A percentile compares a stretch with the other conserved stretches of the same genome.
These are phyloP conservation scores for Paracanthobrama guichenoti DNA, from an alignment of 2,113 vertebrate genomes.

Conservation along the genomic window DNA sequence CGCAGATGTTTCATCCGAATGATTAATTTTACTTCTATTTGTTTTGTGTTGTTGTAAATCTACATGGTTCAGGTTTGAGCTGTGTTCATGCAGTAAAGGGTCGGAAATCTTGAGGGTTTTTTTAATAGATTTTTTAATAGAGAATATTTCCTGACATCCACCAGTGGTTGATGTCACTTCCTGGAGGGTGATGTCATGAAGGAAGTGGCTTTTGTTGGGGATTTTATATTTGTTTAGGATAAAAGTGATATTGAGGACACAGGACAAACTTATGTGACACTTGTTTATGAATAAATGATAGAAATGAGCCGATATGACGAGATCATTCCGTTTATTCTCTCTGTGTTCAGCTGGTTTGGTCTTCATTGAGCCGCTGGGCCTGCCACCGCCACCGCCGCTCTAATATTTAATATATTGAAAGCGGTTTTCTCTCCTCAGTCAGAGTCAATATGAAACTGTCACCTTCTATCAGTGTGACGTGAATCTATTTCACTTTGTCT, in stretches of 20 bases:
- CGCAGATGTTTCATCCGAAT: conserved; percentile 31
- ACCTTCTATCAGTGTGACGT: conserved; percentile 71
- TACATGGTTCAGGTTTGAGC: neutral
- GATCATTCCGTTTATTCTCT: neutral
- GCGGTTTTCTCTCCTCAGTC: conserved; percentile 36
- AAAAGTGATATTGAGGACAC: neutral
- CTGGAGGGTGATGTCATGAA: neutral
- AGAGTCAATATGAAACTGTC: conserved; percentile 69
- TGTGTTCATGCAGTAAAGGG: neutral
- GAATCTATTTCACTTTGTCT: conserved; percentile 53
- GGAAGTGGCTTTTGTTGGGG: neutral
- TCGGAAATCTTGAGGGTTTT: no score
- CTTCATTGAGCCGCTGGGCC: neutral
- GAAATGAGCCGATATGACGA: neutral
- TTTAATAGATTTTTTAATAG: no score
- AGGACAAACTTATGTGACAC: no score
- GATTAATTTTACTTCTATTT: conserved; percentile 30
- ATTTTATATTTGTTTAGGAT: neutral
- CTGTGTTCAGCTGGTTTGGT: neutral
- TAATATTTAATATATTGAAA: conserved; percentile 64
- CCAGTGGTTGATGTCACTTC: neutral
- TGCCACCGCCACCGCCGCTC: no score
- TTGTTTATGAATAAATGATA: neutral
- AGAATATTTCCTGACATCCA: no score
- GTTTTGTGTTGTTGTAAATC: conserved; percentile 13